phyloP scores from a whole-genome alignment of 2,888 invertebrate species.

The Lasioglossum vierecki region DNA sequence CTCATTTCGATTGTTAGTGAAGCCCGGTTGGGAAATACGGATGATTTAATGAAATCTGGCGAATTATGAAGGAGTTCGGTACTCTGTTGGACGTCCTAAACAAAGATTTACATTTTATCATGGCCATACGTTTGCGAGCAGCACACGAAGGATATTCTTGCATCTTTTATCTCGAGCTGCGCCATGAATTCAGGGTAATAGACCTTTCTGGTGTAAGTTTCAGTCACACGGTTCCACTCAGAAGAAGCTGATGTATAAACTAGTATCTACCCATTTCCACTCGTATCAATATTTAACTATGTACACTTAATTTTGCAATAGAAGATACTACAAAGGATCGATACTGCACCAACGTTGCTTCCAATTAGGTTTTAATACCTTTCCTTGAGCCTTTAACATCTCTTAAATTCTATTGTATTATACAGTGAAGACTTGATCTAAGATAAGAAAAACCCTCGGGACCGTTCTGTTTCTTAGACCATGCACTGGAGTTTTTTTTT shows the following conservation, averaged over 20 bases:
- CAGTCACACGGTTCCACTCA: background rate
- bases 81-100: slow-evolving; percentile 15
- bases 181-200: slow-evolving; percentile 26
- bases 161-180: slow-evolving; percentile 52
- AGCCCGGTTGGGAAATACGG: background rate
- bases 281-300: background rate
- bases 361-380: background rate
- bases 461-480: no score
- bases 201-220: slow-evolving; percentile 22
- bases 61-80: slow-evolving; percentile 40
- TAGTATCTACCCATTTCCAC: slow-evolving; percentile 3
- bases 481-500: no score
- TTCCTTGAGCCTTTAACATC: background rate
- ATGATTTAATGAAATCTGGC: slow-evolving; percentile 6
- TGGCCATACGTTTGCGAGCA: slow-evolving; percentile 40
- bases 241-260: slow-evolving; percentile 19
- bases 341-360: background rate
- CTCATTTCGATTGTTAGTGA: background rate
- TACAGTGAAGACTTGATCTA: no score
- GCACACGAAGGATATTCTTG: slow-evolving; percentile 37
- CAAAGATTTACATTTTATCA: slow-evolving; percentile 46
- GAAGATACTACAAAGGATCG: slow-evolving; percentile 24
- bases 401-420: no score
- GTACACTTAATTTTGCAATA: background rate
- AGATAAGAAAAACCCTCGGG: no score